Evolutionary conservation across 2,888 invertebrate genomes (phyloP).

Genomic region (Unio delphinus): DNA sequence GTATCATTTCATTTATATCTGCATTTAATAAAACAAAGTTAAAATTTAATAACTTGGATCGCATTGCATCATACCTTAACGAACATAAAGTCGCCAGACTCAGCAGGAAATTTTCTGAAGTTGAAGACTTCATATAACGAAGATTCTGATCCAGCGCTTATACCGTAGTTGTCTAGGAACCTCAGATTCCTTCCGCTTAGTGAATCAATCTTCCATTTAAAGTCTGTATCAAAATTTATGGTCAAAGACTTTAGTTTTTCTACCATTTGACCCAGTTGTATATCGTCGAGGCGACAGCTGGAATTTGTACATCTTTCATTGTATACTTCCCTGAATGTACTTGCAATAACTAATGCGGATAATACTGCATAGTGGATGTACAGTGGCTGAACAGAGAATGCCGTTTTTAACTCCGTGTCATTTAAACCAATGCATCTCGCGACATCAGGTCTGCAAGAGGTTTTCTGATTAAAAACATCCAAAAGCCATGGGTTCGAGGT

Average conservation of each 20-base stretch:
- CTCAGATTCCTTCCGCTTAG: background rate
- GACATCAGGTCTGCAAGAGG: background rate
- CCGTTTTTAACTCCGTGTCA: background rate
- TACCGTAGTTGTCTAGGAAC: conserved; percentile 3
- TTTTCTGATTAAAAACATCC: conserved; percentile 3
- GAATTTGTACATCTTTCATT: background rate
- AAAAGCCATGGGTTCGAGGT: conserved; percentile 14
- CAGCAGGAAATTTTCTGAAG: background rate
- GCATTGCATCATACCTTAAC: conserved; percentile 4
- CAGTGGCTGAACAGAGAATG: conserved; percentile 12
- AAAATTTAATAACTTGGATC: too few relatives aligned
- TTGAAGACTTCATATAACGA: conserved; percentile 12
- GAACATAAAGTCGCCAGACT: background rate
- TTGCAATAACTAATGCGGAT: conserved; percentile 24
- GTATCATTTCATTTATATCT: too few relatives aligned
- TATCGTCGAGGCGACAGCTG: background rate
- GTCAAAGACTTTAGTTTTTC: conserved; percentile 2
- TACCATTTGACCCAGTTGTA: conserved; percentile 9
- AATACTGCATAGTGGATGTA: conserved; percentile 30
- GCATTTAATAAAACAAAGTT: too few relatives aligned
- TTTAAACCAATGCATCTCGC: too few relatives aligned
- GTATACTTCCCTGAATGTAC: conserved; percentile 16
- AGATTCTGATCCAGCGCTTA: background rate
- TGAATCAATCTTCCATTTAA: conserved; percentile 9
- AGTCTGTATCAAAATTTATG: conserved; percentile 17